A percentile compares a stretch with the other conserved stretches of the same genome.
phyloP scores from a whole-genome alignment of 1,140 invertebrate species.

The Drosophila fuyamai region DNA sequence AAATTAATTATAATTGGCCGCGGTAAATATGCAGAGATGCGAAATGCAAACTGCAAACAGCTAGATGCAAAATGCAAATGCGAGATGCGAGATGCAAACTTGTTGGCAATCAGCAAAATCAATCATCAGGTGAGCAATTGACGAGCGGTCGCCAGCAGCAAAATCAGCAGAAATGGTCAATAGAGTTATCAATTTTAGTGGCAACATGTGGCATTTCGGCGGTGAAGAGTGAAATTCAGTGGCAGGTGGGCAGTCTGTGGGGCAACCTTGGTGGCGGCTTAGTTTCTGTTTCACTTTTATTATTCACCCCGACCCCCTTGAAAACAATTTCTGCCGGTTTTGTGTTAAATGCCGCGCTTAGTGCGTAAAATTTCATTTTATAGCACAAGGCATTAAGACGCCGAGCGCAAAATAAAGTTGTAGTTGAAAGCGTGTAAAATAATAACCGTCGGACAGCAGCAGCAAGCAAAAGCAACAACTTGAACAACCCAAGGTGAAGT shows the following conservation, averaged over 20 bases:
- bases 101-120: slow-evolving; percentile 77
- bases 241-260: slow-evolving; percentile 30
- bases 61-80: slow-evolving; percentile 62
- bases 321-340: slow-evolving; percentile 13
- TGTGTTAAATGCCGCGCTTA: slow-evolving; percentile 47
- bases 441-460: slow-evolving; percentile 42
- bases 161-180: slow-evolving; percentile 58
- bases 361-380: slow-evolving; percentile 77
- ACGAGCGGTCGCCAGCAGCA: slow-evolving; percentile 50
- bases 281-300: slow-evolving; percentile 40
- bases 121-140: slow-evolving; percentile 78
- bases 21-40: slow-evolving; percentile 59
- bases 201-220: slow-evolving; percentile 58
- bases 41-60: slow-evolving; percentile 36
- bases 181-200: slow-evolving; percentile 82
- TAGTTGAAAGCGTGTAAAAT: slow-evolving; percentile 58
- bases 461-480: slow-evolving; percentile 25
- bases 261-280: slow-evolving; percentile 46
- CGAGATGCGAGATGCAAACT: slow-evolving; percentile 61
- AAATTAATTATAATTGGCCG: slow-evolving; percentile 80
- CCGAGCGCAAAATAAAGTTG: slow-evolving; percentile 69
- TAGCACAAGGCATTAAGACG: slow-evolving; percentile 56
- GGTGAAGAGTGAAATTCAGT: slow-evolving; percentile 26
- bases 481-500: slow-evolving; percentile 45
- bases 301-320: neutral